A percentile compares a stretch with the other conserved stretches of the same genome.
Evolutionary conservation across 1,140 invertebrate species (phyloP).

Genomic region (Brachionus asplanchnoidis): DNA sequence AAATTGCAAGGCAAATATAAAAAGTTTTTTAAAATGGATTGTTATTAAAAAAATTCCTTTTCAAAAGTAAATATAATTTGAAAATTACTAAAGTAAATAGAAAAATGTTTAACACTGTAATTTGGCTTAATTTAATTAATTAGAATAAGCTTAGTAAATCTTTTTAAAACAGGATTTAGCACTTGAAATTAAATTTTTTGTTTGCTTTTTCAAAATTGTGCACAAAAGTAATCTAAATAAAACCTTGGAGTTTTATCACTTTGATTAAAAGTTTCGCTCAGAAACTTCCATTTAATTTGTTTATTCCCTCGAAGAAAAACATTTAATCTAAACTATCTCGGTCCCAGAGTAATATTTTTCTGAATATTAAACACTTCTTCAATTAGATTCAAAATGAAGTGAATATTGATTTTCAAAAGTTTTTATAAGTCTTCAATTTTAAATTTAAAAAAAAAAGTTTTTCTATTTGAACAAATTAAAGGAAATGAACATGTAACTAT

Average conservation of each 20-base stretch:
- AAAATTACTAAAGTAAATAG: neutral
- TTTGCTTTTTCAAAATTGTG: too few relatives aligned
- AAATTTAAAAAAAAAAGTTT: neutral
- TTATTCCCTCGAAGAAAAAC: neutral
- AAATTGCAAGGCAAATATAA: too few relatives aligned
- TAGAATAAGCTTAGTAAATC: neutral
- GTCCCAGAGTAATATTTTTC: neutral
- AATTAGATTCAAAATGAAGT: neutral
- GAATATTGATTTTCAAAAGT: neutral
- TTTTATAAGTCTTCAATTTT: neutral
- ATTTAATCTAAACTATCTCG: neutral
- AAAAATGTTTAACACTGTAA: neutral
- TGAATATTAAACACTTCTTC: neutral
- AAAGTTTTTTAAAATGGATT: too few relatives aligned
- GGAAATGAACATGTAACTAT: neutral
- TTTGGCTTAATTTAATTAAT: neutral
- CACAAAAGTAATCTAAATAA: too few relatives aligned
- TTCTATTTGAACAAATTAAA: neutral
- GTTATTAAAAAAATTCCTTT: neutral
- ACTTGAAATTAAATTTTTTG: too few relatives aligned
- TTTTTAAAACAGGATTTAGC: neutral
- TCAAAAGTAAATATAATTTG: neutral
- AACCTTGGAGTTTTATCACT: too few relatives aligned
- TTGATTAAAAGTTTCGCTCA: neutral
- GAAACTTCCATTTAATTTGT: neutral